phyloP scores from a whole-genome alignment of 2,113 vertebrate genomes.

The Pionites leucogaster region DNA sequence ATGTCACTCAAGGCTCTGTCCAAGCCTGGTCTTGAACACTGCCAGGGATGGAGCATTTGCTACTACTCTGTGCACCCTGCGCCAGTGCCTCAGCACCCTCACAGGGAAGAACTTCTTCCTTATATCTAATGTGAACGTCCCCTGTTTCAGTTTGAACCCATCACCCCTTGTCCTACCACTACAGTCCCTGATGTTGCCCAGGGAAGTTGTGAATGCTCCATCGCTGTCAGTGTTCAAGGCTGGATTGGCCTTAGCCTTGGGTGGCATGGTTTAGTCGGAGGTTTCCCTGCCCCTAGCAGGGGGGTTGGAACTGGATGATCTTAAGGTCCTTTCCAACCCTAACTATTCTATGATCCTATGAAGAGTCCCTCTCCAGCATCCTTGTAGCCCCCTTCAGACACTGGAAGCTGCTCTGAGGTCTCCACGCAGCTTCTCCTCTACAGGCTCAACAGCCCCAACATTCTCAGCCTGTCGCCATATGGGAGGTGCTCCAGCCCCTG shows the following conservation, averaged over 20 bases:
- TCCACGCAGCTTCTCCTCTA: background rate
- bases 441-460: background rate
- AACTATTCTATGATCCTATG: too few species aligned
- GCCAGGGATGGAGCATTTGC: background rate
- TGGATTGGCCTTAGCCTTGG: too few species aligned
- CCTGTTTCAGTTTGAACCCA: background rate
- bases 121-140: background rate
- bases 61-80: rapidly evolving
- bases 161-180: too few species aligned
- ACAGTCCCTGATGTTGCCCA: too few species aligned
- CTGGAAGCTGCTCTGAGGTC: background rate
- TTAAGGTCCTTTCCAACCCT: too few species aligned
- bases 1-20: background rate
- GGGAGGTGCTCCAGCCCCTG: background rate
- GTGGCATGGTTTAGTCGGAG: too few species aligned
- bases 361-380: too few species aligned
- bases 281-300: too few species aligned
- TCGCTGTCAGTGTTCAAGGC: too few species aligned
- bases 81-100: background rate
- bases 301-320: too few species aligned
- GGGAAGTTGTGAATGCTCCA: too few species aligned
- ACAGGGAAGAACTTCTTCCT: background rate
- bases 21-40: background rate
- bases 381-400: too few species aligned
- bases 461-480: background rate